These are phyloP conservation scores for Phalacrocorax carbo DNA, from an alignment of 2,113 vertebrate genomes.

Conservation along the genomic window DNA sequence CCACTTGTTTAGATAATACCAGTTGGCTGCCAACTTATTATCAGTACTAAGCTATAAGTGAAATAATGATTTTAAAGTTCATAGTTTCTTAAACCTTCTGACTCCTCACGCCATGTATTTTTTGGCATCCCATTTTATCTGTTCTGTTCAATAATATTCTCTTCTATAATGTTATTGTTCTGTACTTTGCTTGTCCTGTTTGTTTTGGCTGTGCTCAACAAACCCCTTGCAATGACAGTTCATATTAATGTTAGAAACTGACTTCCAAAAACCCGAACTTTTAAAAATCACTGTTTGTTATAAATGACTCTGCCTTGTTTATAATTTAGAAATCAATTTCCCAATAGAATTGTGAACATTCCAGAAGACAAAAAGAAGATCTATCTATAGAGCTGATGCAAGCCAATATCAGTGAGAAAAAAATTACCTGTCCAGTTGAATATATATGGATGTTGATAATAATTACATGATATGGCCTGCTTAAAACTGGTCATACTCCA, in stretches of 20 bases:
- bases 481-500: neutral
- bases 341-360: neutral
- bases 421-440: neutral
- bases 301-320: neutral
- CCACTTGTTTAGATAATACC: neutral
- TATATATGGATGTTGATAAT: neutral
- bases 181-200: neutral
- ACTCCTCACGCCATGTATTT: neutral
- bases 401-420: neutral
- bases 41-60: neutral
- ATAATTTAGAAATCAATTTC: constrained; percentile 43
- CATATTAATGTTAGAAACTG: neutral
- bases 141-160: neutral
- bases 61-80: neutral
- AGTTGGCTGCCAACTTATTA: neutral
- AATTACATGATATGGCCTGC: constrained; percentile 1
- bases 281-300: neutral
- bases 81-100: neutral
- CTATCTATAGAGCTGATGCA: neutral
- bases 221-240: neutral
- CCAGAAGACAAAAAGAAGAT: constrained; percentile 1
- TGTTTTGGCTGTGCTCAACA: neutral
- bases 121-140: neutral
- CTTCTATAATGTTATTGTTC: neutral
- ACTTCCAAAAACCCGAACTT: neutral